Conservation (phyloP, 2,888 invertebrate species). For the Epinotia ramella region DNA sequence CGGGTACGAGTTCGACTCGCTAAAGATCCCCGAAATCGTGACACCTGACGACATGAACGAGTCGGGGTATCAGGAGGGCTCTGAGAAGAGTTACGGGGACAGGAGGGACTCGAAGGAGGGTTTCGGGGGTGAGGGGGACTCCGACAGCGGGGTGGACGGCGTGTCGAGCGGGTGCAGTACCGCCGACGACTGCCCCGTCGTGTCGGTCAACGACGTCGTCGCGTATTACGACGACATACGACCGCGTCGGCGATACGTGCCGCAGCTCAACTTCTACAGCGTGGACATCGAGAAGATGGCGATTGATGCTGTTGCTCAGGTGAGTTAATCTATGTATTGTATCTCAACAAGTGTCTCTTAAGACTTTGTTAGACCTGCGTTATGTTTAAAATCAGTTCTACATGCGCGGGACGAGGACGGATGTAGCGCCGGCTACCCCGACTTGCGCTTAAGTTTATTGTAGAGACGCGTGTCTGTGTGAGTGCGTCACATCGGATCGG, state of each 20-base stretch:
- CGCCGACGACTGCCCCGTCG: constrained; percentile 84
- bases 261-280: constrained; percentile 79
- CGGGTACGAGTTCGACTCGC: constrained; percentile 73
- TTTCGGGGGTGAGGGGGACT: constrained; percentile 77
- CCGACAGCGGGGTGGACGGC: constrained; percentile 85
- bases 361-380: too few relatives aligned
- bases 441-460: too few relatives aligned
- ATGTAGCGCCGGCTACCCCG: too few relatives aligned
- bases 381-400: too few relatives aligned
- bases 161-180: constrained; percentile 86
- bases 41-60: constrained; percentile 81
- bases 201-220: constrained; percentile 81
- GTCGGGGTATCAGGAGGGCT: constrained; percentile 79
- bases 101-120: constrained; percentile 79
- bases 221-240: constrained; percentile 80
- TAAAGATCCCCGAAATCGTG: constrained; percentile 79
- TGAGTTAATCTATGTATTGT: constrained; percentile 49
- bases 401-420: too few relatives aligned
- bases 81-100: constrained; percentile 78
- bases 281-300: constrained; percentile 79
- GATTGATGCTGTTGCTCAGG: constrained; percentile 74
- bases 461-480: too few relatives aligned
- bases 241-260: constrained; percentile 74
- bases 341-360: too few relatives aligned
- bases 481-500: too few relatives aligned